Evolutionary conservation across 2,797 vertebrate species (phyloP), one percentile per base, ranked within the genome.

Genomic region (Scomberomorus guttatus): DNA sequence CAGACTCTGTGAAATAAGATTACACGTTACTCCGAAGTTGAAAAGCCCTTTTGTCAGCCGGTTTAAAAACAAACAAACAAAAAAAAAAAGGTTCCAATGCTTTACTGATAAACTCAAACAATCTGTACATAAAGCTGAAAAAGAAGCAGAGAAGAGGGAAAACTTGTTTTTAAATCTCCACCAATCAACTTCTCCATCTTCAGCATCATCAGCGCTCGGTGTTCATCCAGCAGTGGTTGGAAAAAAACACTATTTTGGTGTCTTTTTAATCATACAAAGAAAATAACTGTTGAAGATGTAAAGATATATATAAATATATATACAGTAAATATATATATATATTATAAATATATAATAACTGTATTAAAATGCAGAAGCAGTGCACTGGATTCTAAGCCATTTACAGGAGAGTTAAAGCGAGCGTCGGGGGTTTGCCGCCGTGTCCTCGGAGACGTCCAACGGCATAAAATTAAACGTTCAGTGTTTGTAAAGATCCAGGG

Each of bases 381-480:
- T 93, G 91, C 91, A 94, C 91, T 93, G 94, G 94, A 95, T 92
- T 92, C 89, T 89, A 95, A 95, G 94, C 95, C 95, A 95, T 95
- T 90, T 71, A 75, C 77, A 85, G 75, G 90, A 90, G 92, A 85
- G 72, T 46, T 52, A 18, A 75, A 39, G 79, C 18, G 78, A 75
- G 72, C 32, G 56, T 60, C 14, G 6, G 74, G 67, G 75, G 20
- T 22, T 18, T 32, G 61, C 70, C 52, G 17, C 46, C 17, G 70
- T 25, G 80, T 78, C 62, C 61, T 55, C 68, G 29, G 60, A 50
- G 70, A 81, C 15, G 6, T 0, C 29, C 52, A 51, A 27, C 20
- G 22, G 54, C 18, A 32, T 64, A 65, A 13, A 46, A 32, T 17
- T 63, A 29, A 29, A 2, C 66, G 58, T 50, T 64, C 22, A 50